These are phyloP conservation scores for Eptesicus fuscus DNA, from an alignment of 2,113 vertebrate species.

Conservation along the genomic window DNA sequence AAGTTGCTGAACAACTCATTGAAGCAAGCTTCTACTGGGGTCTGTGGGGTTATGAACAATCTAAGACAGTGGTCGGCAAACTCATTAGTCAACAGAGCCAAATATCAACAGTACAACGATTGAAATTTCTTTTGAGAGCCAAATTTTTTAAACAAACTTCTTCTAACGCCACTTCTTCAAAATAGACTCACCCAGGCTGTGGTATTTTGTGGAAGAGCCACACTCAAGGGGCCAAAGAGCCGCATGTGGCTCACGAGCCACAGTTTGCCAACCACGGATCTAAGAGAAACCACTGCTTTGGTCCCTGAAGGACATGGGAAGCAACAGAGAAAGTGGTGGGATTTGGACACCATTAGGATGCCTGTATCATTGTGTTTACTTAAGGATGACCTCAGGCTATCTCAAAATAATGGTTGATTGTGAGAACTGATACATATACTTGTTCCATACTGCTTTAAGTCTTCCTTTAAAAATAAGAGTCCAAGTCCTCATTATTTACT, in stretches of 20 bases:
- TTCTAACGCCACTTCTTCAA: no score
- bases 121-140: no score
- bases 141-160: no score
- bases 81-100: no score
- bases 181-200: no score
- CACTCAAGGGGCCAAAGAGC: no score
- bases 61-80: no score
- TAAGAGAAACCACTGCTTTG: not conserved
- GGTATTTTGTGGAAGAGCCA: no score
- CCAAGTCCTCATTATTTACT: not conserved
- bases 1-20: not conserved
- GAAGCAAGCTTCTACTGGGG: not conserved
- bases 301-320: not conserved
- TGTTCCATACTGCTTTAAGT: not conserved
- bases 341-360: not conserved
- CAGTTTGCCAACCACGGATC: no score
- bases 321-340: not conserved
- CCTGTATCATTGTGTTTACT: no score
- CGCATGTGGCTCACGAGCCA: no score
- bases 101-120: no score
- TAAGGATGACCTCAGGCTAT: not conserved
- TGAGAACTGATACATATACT: not conserved
- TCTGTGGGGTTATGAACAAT: accelerated
- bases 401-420: not conserved
- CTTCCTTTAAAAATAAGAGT: not conserved